phyloP scores from a whole-genome alignment of 2,797 vertebrate genomes.

The Erithacus rubecula region DNA sequence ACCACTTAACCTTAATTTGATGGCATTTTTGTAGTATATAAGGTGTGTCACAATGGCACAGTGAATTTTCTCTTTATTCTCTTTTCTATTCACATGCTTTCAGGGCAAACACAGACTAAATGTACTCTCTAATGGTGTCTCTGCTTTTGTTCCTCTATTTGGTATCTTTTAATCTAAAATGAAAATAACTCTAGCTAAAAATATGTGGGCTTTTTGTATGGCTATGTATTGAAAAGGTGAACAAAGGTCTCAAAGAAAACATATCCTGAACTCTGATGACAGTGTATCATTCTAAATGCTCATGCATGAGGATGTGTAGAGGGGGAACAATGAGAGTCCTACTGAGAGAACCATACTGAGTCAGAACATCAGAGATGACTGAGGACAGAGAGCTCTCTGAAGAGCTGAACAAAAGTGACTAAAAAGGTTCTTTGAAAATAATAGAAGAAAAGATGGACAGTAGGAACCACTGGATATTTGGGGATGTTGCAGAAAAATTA shows the following conservation, averaged over 20 bases:
- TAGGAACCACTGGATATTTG: background rate
- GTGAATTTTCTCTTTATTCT: background rate
- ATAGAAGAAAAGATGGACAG: background rate
- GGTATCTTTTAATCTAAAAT: slow-evolving; percentile 16
- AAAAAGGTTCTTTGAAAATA: slow-evolving; percentile 20
- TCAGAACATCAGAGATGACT: background rate
- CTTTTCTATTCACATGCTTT: background rate
- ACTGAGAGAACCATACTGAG: background rate
- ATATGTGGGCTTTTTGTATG: background rate
- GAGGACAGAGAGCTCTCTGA: background rate
- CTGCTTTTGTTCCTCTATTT: slow-evolving; percentile 34
- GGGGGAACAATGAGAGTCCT: background rate
- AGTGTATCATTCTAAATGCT: background rate
- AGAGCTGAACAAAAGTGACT: background rate
- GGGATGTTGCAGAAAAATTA: background rate
- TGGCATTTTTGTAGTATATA: background rate
- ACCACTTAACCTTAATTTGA: background rate
- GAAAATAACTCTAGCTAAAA: slow-evolving; percentile 16
- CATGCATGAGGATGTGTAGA: background rate
- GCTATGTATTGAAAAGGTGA: background rate
- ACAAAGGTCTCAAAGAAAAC: background rate
- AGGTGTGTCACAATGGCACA: background rate
- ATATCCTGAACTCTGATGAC: background rate
- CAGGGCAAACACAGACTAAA: background rate
- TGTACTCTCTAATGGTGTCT: background rate